phyloP scores from a whole-genome alignment of 2,113 vertebrate species.

The Hemiscyllium ocellatum region DNA sequence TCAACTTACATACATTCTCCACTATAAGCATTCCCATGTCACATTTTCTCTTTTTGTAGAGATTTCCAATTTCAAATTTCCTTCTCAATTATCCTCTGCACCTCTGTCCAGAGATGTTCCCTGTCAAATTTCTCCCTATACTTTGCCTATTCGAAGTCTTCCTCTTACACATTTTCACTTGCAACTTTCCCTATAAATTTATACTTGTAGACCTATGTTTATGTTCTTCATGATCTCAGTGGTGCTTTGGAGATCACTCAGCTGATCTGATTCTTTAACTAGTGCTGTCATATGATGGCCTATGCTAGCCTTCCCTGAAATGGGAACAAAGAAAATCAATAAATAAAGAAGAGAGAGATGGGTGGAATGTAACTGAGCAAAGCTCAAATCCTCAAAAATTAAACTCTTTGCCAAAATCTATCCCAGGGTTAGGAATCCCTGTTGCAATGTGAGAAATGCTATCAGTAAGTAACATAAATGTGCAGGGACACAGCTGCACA shows the following conservation, averaged over 20 bases:
- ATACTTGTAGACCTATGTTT: background rate
- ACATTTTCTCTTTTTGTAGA: background rate
- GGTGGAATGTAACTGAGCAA: background rate
- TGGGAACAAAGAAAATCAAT: slow-evolving; percentile 19
- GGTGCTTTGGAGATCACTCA: background rate
- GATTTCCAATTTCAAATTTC: background rate
- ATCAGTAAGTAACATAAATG: background rate
- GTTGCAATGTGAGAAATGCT: background rate
- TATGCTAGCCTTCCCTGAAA: background rate
- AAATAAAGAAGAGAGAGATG: background rate
- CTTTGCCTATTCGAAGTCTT: background rate
- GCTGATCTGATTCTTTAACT: background rate
- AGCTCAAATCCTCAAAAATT: background rate
- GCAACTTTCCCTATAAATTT: background rate
- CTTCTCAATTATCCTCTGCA: background rate
- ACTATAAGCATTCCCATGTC: background rate
- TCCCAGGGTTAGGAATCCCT: background rate
- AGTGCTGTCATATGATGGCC: background rate
- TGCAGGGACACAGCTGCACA: background rate
- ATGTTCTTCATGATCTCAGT: background rate
- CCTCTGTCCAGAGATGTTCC: background rate
- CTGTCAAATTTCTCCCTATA: background rate
- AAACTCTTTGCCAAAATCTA: background rate
- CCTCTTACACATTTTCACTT: background rate
- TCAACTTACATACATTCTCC: background rate